phyloP scores from a whole-genome alignment of 2,797 vertebrate species.

The Notamacropus eugenii region DNA sequence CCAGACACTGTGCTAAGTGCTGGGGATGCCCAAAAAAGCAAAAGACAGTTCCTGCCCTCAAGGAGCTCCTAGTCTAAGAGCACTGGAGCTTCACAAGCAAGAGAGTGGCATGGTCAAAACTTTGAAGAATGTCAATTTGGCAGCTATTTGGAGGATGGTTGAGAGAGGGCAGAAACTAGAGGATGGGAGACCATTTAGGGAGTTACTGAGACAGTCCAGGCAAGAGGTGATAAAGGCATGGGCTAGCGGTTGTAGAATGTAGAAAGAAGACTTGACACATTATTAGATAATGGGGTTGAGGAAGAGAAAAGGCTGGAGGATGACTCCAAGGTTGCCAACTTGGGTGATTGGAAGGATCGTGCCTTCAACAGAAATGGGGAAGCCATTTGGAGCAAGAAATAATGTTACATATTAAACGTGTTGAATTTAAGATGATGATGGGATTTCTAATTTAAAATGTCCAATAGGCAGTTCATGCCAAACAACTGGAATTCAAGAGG shows the following conservation, averaged over 20 bases:
- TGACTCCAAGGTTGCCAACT: neutral
- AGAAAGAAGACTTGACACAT: neutral
- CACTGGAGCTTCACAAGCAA: neutral
- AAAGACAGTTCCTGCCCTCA: neutral
- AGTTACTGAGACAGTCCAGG: neutral
- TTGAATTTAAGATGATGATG: neutral
- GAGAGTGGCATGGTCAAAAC: neutral
- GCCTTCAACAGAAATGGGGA: neutral
- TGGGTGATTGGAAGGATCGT: neutral
- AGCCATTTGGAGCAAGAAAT: neutral
- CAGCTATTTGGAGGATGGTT: neutral
- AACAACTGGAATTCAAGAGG: neutral
- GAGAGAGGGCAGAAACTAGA: neutral
- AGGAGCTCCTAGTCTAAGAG: neutral
- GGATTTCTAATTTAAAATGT: neutral
- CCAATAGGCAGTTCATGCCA: neutral
- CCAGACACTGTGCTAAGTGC: neutral
- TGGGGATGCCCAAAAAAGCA: neutral
- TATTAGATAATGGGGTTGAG: neutral
- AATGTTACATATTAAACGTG: neutral
- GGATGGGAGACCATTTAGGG: neutral
- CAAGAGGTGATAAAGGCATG: neutral
- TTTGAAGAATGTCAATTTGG: neutral
- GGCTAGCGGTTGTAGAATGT: neutral
- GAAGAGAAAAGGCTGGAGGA: neutral